These are phyloP conservation scores for Parazoanthus swiftii DNA, from an alignment of 92 coral and sea anemone species.

Conservation along the genomic window DNA sequence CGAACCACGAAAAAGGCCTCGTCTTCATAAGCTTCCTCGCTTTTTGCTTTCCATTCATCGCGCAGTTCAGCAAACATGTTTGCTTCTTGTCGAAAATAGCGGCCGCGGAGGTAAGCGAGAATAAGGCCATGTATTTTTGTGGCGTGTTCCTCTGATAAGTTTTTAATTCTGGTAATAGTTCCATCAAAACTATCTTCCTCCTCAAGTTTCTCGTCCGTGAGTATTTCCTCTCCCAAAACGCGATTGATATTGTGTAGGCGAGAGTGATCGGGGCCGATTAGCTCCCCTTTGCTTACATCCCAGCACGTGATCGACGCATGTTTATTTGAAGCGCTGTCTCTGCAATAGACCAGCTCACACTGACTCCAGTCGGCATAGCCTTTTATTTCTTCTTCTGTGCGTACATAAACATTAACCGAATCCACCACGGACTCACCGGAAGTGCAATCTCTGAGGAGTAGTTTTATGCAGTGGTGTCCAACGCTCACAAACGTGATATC, in stretches of 20 bases:
- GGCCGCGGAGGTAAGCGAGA: slow-evolving; percentile 49
- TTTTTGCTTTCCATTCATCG: slow-evolving; percentile 43
- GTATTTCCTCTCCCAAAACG: slow-evolving; percentile 14
- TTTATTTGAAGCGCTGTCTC: not conserved
- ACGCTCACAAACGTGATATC: slow-evolving; percentile 25
- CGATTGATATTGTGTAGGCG: slow-evolving; percentile 44
- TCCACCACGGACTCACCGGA: not conserved
- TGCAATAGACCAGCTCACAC: not conserved
- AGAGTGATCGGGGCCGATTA: slow-evolving; percentile 41
- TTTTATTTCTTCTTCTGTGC: not conserved
- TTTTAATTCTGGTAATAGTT: not conserved
- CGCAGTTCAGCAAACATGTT: slow-evolving; percentile 46
- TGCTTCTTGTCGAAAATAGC: slow-evolving; percentile 49
- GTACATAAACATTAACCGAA: not conserved
- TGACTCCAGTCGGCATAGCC: not conserved
- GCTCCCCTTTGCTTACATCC: not conserved
- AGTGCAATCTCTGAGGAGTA: not conserved
- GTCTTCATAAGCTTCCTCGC: slow-evolving; percentile 19
- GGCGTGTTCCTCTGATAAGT: slow-evolving; percentile 1
- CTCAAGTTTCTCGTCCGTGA: slow-evolving; percentile 26
- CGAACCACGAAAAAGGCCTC: not conserved
- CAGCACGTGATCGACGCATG: slow-evolving; percentile 19
- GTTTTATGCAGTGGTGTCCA: slow-evolving; percentile 2
- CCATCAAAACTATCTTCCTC: not conserved
- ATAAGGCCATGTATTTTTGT: slow-evolving; percentile 37